Evolutionary conservation across 2,888 invertebrate species (phyloP), one percentile per base, ranked within the genome.

Genomic region (Phyllotreta striolata): DNA sequence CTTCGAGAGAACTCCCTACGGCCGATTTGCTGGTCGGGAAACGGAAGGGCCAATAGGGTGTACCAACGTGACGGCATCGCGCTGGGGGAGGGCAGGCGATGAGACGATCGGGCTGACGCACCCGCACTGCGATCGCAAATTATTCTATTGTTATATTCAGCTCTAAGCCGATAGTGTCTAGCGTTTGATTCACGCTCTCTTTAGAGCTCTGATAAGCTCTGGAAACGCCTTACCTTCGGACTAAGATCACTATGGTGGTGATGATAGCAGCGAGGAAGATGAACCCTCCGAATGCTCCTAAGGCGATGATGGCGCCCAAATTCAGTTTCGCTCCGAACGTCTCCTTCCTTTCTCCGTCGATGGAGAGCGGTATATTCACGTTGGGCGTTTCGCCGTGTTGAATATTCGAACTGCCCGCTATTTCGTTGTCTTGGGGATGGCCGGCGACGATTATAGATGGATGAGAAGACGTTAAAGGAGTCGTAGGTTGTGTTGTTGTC

Each of bases 11-110:
- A 89, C 84, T 95, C 93, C 70, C 95, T 87, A 78, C 93, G 85
- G 74, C 93, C 95, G 77, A 95, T 89, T 82, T 93, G 94, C 85
- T 95, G 94, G 85, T 95, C 95, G 78, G 94, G 93, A 85, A 95
- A 95, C 73, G 95, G 95, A 78, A 95, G 87, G 73, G 95, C 95
- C 82, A 95, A 88, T 77, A 95, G 88, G 69, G 93, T 94, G 86
- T 93, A 94, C 92, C 93, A 92, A 75, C 93, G 87, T 72, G 92
- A 89, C 63, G 92, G 91, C 85, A 91, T 88, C 78, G 88, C 87
- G 77, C 79, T 81, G 73, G 81, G 81, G 72, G 79, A 77, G 73
- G 83, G 81, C 78, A 84, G 79, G 68, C 82, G 79, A 80, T 83
- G 81, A 77, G 83, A 80, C 74, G 83, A 77, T 78, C 83, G 73